Conservation (phyloP, 2,113 vertebrate genomes). For the Neogale vison region DNA sequence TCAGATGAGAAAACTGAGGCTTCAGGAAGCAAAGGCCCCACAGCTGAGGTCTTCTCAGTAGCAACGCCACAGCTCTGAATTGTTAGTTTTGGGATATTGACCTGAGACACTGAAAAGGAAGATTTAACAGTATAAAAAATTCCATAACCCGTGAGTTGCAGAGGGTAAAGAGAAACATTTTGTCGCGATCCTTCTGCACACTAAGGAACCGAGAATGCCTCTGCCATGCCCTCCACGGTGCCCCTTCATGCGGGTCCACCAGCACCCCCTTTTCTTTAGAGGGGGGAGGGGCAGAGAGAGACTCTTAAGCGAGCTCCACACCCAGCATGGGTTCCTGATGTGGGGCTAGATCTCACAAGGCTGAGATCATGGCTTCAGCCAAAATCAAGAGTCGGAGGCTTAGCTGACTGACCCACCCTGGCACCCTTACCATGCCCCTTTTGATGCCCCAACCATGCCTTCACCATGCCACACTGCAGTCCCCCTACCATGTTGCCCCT, state of each 20-base stretch:
- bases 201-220: background rate
- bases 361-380: background rate
- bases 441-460: background rate
- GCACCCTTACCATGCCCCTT: background rate
- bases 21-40: background rate
- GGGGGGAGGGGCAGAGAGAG: background rate
- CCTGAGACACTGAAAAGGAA: conserved; percentile 12
- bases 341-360: background rate
- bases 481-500: background rate
- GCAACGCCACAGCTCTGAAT: background rate
- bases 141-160: background rate
- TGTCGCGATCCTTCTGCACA: background rate
- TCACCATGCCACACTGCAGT: background rate
- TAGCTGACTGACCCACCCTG: background rate
- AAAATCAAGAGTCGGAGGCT: background rate
- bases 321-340: background rate
- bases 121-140: background rate
- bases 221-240: background rate
- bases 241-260: background rate
- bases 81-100: background rate
- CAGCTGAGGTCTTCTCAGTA: background rate
- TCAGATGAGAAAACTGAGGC: conserved; percentile 6
- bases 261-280: background rate
- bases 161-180: background rate
- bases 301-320: background rate